These are phyloP conservation scores for Xenentodon cancila DNA, from an alignment of 2,797 vertebrate species.

Conservation along the genomic window DNA sequence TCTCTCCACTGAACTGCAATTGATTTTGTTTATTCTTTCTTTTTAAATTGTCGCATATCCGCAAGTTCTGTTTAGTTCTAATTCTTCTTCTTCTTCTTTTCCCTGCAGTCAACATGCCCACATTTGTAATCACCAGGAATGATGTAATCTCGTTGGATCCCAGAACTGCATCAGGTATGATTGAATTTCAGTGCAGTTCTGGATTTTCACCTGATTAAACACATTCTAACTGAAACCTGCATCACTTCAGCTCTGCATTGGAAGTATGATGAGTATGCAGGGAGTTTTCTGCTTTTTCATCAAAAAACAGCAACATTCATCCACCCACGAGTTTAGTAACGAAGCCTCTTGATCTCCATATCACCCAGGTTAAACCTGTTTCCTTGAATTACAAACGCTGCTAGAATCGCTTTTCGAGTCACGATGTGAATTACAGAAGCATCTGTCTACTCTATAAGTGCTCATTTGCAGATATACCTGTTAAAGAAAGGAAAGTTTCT, in stretches of 20 bases:
- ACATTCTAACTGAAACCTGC: background rate
- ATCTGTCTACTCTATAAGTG: background rate
- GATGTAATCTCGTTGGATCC: too few relatives aligned
- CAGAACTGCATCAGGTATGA: background rate
- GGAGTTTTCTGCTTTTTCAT: slow-evolving; percentile 8
- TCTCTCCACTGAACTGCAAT: too few relatives aligned
- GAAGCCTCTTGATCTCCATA: slow-evolving; percentile 27
- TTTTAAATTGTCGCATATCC: too few relatives aligned
- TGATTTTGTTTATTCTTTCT: too few relatives aligned
- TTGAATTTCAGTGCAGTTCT: background rate
- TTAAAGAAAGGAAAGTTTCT: slow-evolving; percentile 23
- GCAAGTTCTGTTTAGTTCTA: too few relatives aligned
- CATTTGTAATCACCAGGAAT: too few relatives aligned
- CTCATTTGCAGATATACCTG: slow-evolving; percentile 7
- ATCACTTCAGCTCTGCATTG: slow-evolving; percentile 2
- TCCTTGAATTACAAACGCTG: background rate
- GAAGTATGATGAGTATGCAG: slow-evolving; percentile 3
- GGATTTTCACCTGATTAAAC: background rate
- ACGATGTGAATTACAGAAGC: slow-evolving; percentile 11
- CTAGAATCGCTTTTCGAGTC: slow-evolving; percentile 5
- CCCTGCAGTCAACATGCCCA: too few relatives aligned
- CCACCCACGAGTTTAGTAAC: slow-evolving; percentile 10
- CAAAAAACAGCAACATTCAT: slow-evolving; percentile 6
- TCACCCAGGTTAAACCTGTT: slow-evolving; percentile 10
- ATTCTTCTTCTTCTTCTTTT: too few relatives aligned